Percentiles rank a stretch among this genome's conserved stretches.
Conservation (phyloP, 2,113 vertebrate species). For the Leucoraja erinaceus region DNA sequence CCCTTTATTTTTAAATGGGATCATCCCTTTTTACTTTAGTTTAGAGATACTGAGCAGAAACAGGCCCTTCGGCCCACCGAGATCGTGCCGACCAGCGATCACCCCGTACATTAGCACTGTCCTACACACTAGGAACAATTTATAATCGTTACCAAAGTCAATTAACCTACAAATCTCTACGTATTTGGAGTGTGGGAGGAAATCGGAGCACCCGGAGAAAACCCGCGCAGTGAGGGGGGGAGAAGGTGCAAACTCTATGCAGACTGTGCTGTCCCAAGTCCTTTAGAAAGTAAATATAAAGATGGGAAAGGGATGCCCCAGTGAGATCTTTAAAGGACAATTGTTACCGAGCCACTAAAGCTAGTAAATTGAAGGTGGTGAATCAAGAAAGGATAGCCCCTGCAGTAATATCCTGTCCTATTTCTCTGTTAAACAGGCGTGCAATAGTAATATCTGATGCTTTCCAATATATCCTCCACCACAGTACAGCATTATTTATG, state of each 20-base stretch:
- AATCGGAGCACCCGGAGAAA: too few species aligned
- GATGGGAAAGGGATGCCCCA: not conserved
- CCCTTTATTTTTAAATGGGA: not conserved
- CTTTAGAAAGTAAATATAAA: not conserved
- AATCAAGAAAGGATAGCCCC: not conserved
- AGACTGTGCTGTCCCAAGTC: not conserved
- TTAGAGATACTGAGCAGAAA: too few species aligned
- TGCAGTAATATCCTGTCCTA: not conserved
- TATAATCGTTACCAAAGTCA: too few species aligned
- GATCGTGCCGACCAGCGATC: too few species aligned
- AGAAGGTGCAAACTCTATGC: too few species aligned
- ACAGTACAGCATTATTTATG: not conserved
- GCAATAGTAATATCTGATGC: too few species aligned
- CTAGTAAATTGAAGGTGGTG: conserved; percentile 10
- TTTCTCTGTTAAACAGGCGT: not conserved
- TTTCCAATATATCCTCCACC: not conserved
- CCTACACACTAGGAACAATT: too few species aligned
- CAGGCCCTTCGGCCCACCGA: too few species aligned
- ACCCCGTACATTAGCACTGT: too few species aligned
- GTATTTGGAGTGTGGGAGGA: too few species aligned
- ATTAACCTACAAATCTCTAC: too few species aligned
- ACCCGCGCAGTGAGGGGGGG: too few species aligned
- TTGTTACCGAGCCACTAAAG: not conserved
- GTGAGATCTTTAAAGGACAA: not conserved
- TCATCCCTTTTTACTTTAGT: not conserved